Base-by-base conservation (phyloP, 2,113 vertebrate species). In the Puffinus mauretanicus region DNA sequence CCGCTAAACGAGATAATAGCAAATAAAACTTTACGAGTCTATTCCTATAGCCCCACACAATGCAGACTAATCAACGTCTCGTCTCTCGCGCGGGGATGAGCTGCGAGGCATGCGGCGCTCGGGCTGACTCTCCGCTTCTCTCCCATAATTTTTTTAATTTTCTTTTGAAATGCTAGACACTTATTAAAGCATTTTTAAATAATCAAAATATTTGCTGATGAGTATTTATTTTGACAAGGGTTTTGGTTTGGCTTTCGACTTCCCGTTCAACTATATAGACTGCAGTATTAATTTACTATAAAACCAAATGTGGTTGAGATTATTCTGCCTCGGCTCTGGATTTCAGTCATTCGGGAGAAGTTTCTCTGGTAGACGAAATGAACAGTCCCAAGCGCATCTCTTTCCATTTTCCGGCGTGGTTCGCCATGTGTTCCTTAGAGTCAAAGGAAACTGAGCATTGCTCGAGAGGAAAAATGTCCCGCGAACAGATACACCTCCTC, bases 151-250 rank as follows among this genome's bases (percentile, higher is more conserved):
- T 82, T 82, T 78, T 82, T 18, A 42, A 52, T 82, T 94, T 88
- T 65, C 84, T 82, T 95, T 84, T 89, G 46, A 93, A 96, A 97
- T 91, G 69, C 76, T 94, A 96, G 97, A 73, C 90, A 46, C 75
- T 89, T 94, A 96, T 96, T 97, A 96, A 97, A 98, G 94, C 70
- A 93, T 97, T 98, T 98, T 98, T 78, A 98, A 97, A 97, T 98
- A 97, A 98, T 97, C 96, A 95, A 98, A 98, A 97, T 98, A 98
- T 98, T 98, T 98, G 95, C 97, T 98, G 97, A 98, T 98, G 97
- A 98, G 94, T 98, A 98, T 98, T 98, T 98, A 98, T 98, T 98
- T 98, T 98, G 96, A 97, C 97, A 98, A 97, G 96, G 88, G 47
- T 49, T 92, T 97, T 52, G 89, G 94, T 96, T 96, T 98, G 96